Base-by-base conservation (phyloP, 2,888 invertebrate species). In the Tryphoninae sp. region DNA sequence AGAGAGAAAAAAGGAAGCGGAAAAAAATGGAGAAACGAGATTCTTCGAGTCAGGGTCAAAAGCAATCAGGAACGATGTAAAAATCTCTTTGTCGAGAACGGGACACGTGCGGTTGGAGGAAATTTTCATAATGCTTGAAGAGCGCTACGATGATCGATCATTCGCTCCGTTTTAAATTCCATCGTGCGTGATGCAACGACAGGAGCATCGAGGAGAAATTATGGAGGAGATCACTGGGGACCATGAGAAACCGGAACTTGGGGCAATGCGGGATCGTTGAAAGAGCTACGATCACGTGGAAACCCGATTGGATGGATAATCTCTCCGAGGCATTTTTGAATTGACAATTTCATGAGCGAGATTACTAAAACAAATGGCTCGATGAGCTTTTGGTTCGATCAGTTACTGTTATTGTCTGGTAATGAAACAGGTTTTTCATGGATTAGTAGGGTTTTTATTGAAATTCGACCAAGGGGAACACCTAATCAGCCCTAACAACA, bases 231-330 rank as follows among this genome's bases (percentile, higher is more conserved):
- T 67, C 51, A 51, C 33, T 0, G 33, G 33, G 59, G 73, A 45
- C 69, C 78, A 71, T 75, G 78, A 75, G 78, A 81, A 78, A 78
- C 78, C 78, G 78, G 78, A 81, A 81, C 78, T 81, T 19, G 11
- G 58, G 26, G 23, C 16, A 65, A 78, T 74, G 81, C 69, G 74
- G 65, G 59, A 22, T 22, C 45, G 9, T 65, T 62, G 53, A 75
- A 78, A 67, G 78, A 78, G 74, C 67, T 76, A 11, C 59, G 33
- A 51, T 76, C 40, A 59, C 33, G 33, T 71, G 69, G 51, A 74
- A 65, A 74, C 53, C 64, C 42, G 16, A 64, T 61, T 71, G 61
- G 51, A 77, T 81, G 81, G 71, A 71, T 81, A 78, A 75, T 73
- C 23, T n/a, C 49, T 42, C 33, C 65, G 53, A 22, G 33, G 16